Evolutionary conservation across 2,888 invertebrate genomes (phyloP).

Genomic region (Hemistola chrysoprasaria): DNA sequence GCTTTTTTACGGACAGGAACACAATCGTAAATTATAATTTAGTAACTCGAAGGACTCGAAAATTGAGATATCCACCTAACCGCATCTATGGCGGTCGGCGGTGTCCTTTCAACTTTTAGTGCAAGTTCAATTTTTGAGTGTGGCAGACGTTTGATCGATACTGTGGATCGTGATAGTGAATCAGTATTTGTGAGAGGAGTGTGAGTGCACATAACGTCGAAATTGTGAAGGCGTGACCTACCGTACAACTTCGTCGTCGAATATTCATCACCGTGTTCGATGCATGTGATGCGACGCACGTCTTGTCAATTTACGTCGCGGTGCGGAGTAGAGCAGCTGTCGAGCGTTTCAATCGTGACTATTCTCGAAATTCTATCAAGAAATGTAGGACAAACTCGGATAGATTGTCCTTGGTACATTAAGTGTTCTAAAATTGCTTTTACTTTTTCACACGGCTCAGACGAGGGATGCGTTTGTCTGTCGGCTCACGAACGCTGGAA

Average conservation of each 20-base stretch:
- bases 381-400: constrained; percentile 10
- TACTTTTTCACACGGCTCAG: constrained; percentile 75
- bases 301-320: constrained; percentile 61
- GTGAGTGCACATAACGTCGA: constrained; percentile 47
- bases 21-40: constrained; percentile 80
- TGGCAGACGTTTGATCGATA: constrained; percentile 52
- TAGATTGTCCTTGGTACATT: constrained; percentile 8
- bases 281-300: constrained; percentile 63
- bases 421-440: constrained; percentile 15
- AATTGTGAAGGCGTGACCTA: constrained; percentile 60
- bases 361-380: constrained; percentile 22
- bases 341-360: constrained; percentile 24
- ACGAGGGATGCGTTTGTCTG: constrained; percentile 66
- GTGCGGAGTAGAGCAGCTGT: constrained; percentile 29
- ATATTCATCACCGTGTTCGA: constrained; percentile 52
- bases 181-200: constrained; percentile 36
- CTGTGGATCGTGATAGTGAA: constrained; percentile 23
- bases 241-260: constrained; percentile 57
- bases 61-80: constrained; percentile 74
- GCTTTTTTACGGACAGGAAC: constrained; percentile 69
- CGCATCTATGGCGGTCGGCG: constrained; percentile 68
- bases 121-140: constrained; percentile 49
- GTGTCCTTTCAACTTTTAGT: constrained; percentile 69
- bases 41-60: constrained; percentile 53
- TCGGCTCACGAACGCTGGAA: constrained; percentile 71